Percentiles rank a stretch among this genome's conserved stretches.
Conservation (phyloP, 2,797 vertebrate species). For the Poecilia picta region DNA sequence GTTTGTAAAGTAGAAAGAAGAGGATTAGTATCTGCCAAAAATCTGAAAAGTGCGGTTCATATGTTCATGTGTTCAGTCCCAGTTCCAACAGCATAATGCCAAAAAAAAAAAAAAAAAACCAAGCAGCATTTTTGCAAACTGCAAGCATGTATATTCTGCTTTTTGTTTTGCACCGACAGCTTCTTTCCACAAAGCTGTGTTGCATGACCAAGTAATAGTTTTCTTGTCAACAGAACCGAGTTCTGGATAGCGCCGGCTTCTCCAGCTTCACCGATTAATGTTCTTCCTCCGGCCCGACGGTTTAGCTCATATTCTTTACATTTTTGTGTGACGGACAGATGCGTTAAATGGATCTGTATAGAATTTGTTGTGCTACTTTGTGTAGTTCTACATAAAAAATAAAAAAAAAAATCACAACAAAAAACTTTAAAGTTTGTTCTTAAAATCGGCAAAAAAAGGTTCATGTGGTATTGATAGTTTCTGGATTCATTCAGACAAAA, state of each 20-base stretch:
- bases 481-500: neutral
- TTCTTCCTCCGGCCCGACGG: neutral
- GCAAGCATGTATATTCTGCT: neutral
- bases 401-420: neutral
- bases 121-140: neutral
- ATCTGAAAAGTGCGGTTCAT: neutral
- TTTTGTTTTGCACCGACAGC: neutral
- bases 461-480: neutral
- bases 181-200: neutral
- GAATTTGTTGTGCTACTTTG: neutral
- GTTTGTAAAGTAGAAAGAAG: neutral
- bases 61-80: neutral
- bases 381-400: neutral
- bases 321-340: neutral
- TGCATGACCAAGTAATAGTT: neutral
- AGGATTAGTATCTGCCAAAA: neutral
- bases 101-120: neutral
- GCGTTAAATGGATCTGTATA: neutral
- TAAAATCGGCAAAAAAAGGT: neutral
- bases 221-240: neutral
- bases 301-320: neutral
- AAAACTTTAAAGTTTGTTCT: neutral
- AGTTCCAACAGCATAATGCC: neutral
- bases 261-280: neutral
- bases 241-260: neutral